Evolutionary conservation across 2,113 vertebrate species (phyloP).

Genomic region (Nannobrachium achirus): DNA sequence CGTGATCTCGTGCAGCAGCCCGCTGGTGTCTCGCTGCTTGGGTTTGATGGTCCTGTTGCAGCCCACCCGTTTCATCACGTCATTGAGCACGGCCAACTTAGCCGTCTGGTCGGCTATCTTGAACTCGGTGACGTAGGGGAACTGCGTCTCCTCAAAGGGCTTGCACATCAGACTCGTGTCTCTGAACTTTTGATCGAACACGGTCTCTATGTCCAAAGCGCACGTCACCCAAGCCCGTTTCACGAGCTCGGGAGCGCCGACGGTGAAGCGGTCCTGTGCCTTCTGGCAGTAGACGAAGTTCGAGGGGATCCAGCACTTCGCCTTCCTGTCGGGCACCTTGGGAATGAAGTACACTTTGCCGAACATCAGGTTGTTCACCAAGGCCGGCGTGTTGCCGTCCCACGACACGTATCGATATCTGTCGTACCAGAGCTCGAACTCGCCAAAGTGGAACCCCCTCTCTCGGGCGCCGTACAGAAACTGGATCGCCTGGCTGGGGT

Average conservation of each 20-base stretch:
- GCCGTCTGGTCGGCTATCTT: neutral
- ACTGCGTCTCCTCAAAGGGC: neutral
- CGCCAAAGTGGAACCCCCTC: neutral
- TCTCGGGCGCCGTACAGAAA: neutral
- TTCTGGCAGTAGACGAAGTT: neutral
- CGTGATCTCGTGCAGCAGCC: slow-evolving; percentile 3
- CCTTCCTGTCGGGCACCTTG: neutral
- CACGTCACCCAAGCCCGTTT: slow-evolving; percentile 1
- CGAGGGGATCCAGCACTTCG: neutral
- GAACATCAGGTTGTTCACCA: slow-evolving; percentile 8
- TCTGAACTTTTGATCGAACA: neutral
- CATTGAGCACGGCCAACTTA: neutral
- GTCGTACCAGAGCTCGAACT: neutral
- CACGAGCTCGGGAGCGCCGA: neutral
- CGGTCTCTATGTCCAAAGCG: slow-evolving; percentile 1
- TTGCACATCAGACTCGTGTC: neutral
- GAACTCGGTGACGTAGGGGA: neutral
- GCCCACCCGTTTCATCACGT: neutral
- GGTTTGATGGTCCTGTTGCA: neutral
- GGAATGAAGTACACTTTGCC: slow-evolving; percentile 1
- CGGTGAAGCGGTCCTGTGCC: neutral
- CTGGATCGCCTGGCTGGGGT: neutral
- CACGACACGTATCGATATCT: neutral
- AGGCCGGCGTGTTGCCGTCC: slow-evolving; percentile 4
- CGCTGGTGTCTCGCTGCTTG: neutral